These are phyloP conservation scores for Liasis olivaceus DNA, from an alignment of 2,797 vertebrate genomes.

Conservation along the genomic window DNA sequence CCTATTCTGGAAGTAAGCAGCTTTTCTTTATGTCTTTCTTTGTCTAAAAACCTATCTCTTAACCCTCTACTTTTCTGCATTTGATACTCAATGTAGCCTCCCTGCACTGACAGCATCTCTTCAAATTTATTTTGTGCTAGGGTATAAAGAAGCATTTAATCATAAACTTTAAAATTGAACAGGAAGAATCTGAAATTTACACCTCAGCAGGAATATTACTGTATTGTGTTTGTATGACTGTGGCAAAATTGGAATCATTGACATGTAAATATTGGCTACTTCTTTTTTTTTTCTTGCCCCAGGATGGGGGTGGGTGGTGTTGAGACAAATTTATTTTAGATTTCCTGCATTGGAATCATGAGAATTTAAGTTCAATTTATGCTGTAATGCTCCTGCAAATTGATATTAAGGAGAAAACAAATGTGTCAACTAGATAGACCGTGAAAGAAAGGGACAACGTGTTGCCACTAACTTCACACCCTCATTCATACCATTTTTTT, in stretches of 20 bases:
- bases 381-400: background rate
- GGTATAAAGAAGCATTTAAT: background rate
- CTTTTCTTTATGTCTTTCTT: slow-evolving; percentile 45
- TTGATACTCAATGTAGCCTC: background rate
- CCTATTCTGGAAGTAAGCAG: background rate
- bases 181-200: background rate
- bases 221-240: background rate
- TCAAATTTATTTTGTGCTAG: background rate
- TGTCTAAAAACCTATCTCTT: slow-evolving; percentile 44
- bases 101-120: slow-evolving; percentile 4
- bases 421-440: background rate
- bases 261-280: background rate
- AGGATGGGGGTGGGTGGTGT: background rate
- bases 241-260: background rate
- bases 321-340: background rate
- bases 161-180: background rate
- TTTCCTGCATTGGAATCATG: background rate
- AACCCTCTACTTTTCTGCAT: slow-evolving; percentile 28
- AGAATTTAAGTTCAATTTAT: background rate
- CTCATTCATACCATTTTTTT: background rate
- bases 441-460: background rate
- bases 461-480: background rate
- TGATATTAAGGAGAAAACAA: background rate
- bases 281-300: background rate
- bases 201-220: background rate